These are phyloP conservation scores for Panagrolaimus sp. DNA, from an alignment of 1,140 invertebrate genomes.

Conservation along the genomic window DNA sequence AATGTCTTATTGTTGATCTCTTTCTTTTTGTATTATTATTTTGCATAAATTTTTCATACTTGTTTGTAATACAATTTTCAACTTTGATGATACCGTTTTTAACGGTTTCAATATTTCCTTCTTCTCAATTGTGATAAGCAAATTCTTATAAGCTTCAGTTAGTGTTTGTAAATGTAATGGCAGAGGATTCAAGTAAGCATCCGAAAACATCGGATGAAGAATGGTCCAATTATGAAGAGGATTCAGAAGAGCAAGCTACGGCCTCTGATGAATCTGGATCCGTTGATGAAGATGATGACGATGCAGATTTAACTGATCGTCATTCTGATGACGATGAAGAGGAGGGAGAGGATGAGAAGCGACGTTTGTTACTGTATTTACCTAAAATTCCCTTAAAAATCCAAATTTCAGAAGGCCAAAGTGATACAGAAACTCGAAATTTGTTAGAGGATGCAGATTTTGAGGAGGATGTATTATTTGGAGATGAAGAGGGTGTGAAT, in stretches of 20 bases:
- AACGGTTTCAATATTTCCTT: not conserved
- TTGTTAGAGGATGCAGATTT: slow-evolving; percentile 11
- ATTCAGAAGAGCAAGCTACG: not conserved
- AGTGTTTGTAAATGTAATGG: too few species aligned
- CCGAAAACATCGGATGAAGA: not conserved
- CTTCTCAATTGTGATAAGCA: not conserved
- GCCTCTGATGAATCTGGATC: too few species aligned
- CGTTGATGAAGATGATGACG: not conserved
- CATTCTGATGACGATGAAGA: not conserved
- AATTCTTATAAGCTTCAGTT: not conserved
- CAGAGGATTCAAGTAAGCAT: slow-evolving; percentile 2
- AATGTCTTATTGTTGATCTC: not conserved
- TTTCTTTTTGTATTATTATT: not conserved
- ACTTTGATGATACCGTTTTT: too few species aligned
- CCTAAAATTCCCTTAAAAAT: not conserved
- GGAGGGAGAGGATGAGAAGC: not conserved
- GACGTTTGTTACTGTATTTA: not conserved
- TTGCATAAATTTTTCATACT: not conserved
- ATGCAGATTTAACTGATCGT: slow-evolving; percentile 4
- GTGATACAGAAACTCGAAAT: slow-evolving; percentile 16
- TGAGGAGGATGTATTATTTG: slow-evolving; percentile 11
- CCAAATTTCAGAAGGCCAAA: slow-evolving; percentile 9
- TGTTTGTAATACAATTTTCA: too few species aligned
- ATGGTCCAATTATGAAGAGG: not conserved
- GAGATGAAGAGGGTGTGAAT: not conserved